Conservation (phyloP, 2,888 invertebrate genomes). For the Drosophila helvetica region DNA sequence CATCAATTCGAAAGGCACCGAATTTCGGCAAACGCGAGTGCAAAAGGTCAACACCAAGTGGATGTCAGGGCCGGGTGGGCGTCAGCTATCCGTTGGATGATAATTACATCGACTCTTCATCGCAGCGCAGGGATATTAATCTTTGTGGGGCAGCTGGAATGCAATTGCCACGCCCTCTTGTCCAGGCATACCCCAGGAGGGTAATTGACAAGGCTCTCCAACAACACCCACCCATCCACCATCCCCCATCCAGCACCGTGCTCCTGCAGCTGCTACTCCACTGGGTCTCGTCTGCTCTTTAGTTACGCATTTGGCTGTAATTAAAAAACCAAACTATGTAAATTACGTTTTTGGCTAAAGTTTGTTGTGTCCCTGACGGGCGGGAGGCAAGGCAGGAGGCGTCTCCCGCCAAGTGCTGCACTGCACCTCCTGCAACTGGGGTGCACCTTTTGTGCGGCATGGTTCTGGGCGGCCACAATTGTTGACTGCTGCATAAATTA, state of each 20-base stretch:
- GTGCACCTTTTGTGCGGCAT: constrained; percentile 37
- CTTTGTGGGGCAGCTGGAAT: neutral
- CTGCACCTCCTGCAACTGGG: neutral
- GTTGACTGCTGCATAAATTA: constrained; percentile 69
- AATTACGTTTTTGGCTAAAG: constrained; percentile 38
- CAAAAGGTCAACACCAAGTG: constrained; percentile 18
- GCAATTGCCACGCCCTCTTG: neutral
- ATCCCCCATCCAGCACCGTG: neutral
- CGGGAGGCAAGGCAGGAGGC: neutral
- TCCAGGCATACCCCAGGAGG: neutral
- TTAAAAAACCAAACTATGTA: constrained; percentile 38
- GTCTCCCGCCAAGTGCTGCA: neutral
- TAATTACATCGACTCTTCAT: constrained; percentile 30
- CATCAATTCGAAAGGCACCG: constrained; percentile 44
- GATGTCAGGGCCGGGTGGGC: constrained; percentile 2
- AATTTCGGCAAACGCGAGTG: constrained; percentile 21
- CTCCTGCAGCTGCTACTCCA: neutral
- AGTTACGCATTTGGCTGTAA: constrained; percentile 24
- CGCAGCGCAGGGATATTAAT: constrained; percentile 3
- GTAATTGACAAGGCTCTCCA: neutral
- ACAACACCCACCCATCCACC: neutral
- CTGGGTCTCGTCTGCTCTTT: neutral
- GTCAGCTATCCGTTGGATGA: constrained; percentile 20
- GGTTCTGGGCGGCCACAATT: constrained; percentile 45
- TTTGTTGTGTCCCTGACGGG: constrained; percentile 23